Base-by-base conservation (phyloP, 2,888 invertebrate species). In the Arrhopalites spinosus region DNA sequence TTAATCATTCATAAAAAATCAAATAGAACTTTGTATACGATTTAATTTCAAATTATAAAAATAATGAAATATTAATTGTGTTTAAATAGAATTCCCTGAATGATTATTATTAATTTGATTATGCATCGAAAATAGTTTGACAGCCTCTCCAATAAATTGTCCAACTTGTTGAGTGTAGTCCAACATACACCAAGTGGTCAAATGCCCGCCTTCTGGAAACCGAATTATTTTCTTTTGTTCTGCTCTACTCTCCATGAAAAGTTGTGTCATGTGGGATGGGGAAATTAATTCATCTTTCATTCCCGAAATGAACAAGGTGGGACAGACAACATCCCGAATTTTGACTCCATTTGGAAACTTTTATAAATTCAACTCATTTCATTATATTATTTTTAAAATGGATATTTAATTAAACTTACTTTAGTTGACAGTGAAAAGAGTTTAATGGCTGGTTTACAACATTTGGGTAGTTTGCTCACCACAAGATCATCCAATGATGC, bases 251-350 rank as follows among this genome's bases (percentile, higher is more conserved):
- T 25, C 27, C n/a, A 15, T 2, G 25, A 20, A 72, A 1, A 72
- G 20, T 27, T 45, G 36, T 1, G 45, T 63, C 23, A 64, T 47
- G 63, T 75, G 75, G 15, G 7, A 27, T 13, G 67, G 47, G 1
- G 59, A 47, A 13, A 75, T 75, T 13, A 75, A 43, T 7, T 47
- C 23, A 45, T 75, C 75, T 15, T 63, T 53, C 7, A 75, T 13
- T 3, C 75, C 75, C 0, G 47, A 53, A 1, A 75, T 50, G 13
- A 75, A 50, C 5, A 75, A 47, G 2, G 69, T 75, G 8, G 75
- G 75, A 20, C 20, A 25, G 7, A 7, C 25, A 3, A 72, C 27
- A 25, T 27, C 5, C 1, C 17, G 2, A 11, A 72, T 63, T 25
- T 72, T 72, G 1, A 1, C 1, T 13, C 15, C 13, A 20, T 23